Evolutionary conservation across 2,888 invertebrate genomes (phyloP).

Genomic region (Sphaeridia pumilis): DNA sequence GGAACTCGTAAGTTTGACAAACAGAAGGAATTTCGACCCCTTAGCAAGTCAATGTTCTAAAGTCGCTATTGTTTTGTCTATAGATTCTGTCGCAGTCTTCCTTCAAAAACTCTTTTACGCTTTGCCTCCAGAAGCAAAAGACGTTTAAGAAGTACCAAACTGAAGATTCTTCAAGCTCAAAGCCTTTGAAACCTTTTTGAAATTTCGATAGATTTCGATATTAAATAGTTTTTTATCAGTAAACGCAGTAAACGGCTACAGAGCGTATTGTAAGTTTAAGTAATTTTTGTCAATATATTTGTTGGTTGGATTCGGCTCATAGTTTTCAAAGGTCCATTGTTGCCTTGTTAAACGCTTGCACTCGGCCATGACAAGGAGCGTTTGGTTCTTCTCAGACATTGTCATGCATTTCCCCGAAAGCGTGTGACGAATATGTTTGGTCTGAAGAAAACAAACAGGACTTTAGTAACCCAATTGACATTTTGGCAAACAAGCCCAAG

Average conservation of each 20-base stretch:
- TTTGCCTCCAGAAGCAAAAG: constrained; percentile 6
- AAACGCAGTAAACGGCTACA: no score
- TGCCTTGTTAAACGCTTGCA: constrained; percentile 38
- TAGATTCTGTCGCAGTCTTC: neutral
- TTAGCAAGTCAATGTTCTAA: no score
- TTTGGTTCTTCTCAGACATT: constrained; percentile 40
- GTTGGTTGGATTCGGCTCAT: no score
- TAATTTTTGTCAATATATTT: no score
- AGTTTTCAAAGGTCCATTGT: constrained; percentile 40
- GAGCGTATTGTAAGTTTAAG: no score
- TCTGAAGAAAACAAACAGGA: constrained; percentile 36
- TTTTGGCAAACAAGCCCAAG: constrained; percentile 5
- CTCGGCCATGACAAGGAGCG: constrained; percentile 38
- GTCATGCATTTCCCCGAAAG: constrained; percentile 43
- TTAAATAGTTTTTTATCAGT: no score
- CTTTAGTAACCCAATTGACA: neutral
- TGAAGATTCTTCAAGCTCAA: no score
- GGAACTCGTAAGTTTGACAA: constrained; percentile 36
- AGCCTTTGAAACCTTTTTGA: no score
- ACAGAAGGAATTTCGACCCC: no score
- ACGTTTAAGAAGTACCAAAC: neutral
- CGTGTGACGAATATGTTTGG: constrained; percentile 40
- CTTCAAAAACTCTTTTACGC: constrained; percentile 16
- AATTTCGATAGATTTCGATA: no score
- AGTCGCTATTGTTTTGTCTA: constrained; percentile 3